Evolutionary conservation across 2,113 vertebrate genomes (phyloP).

Genomic region (Pitta sordida): DNA sequence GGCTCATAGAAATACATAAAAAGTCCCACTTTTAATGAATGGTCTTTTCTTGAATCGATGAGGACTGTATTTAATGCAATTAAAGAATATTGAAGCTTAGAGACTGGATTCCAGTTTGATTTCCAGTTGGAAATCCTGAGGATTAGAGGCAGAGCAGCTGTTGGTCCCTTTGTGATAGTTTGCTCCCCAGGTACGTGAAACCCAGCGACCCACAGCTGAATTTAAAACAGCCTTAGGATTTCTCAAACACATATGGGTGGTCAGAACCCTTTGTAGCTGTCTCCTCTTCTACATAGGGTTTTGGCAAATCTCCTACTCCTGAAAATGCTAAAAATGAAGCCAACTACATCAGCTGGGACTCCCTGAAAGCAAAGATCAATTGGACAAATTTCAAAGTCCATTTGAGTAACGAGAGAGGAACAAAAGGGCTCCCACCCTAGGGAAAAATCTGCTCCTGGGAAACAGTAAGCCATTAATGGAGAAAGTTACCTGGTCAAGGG

Average conservation of each 20-base stretch:
- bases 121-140: background rate
- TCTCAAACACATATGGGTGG: background rate
- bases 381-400: slow-evolving; percentile 46
- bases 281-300: background rate
- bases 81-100: background rate
- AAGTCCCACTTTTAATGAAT: background rate
- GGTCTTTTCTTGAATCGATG: background rate
- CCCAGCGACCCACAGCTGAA: background rate
- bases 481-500: background rate
- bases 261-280: slow-evolving; percentile 15
- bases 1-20: background rate
- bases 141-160: background rate
- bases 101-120: background rate
- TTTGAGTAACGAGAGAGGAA: background rate
- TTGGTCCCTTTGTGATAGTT: background rate
- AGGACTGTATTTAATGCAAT: background rate
- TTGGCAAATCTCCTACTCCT: slow-evolving; percentile 36
- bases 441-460: background rate
- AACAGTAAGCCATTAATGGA: background rate
- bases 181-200: background rate
- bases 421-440: background rate
- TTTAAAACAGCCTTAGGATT: slow-evolving; percentile 7
- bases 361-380: slow-evolving; percentile 42
- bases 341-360: slow-evolving; percentile 35
- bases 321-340: slow-evolving; percentile 35